Percentiles rank a stretch among this genome's conserved stretches.
phyloP scores from a whole-genome alignment of 2,888 invertebrate species.

The Zygothrica quintamaculata region DNA sequence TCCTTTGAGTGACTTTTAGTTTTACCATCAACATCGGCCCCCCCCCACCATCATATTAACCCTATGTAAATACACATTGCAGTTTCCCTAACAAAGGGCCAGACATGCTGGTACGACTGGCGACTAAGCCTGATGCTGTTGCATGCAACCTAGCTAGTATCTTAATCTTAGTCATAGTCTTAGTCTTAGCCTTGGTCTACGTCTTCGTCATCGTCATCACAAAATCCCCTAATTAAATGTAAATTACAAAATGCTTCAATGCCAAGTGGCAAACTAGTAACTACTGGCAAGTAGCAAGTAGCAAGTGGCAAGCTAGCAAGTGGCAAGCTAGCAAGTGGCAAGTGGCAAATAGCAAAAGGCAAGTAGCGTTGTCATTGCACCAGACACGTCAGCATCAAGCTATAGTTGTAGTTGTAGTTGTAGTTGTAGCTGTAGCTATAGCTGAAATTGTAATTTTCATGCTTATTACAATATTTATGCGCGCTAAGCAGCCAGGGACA shows the following conservation, averaged over 20 bases:
- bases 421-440: slow-evolving; percentile 61
- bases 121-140: not conserved
- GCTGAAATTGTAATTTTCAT: slow-evolving; percentile 76
- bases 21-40: slow-evolving; percentile 20
- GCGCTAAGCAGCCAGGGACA: slow-evolving; percentile 59
- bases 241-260: slow-evolving; percentile 76
- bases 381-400: slow-evolving; percentile 55
- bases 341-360: slow-evolving; percentile 27
- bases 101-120: slow-evolving; percentile 37
- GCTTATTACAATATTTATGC: slow-evolving; percentile 79
- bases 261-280: slow-evolving; percentile 52
- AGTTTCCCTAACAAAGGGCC: slow-evolving; percentile 41
- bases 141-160: not conserved
- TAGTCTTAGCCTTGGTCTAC: slow-evolving; percentile 9
- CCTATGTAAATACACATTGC: slow-evolving; percentile 58
- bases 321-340: slow-evolving; percentile 24
- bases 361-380: slow-evolving; percentile 55
- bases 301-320: slow-evolving; percentile 29
- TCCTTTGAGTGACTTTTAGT: slow-evolving; percentile 68
- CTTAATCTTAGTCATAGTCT: not conserved
- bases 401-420: slow-evolving; percentile 36
- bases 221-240: slow-evolving; percentile 77
- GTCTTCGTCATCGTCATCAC: slow-evolving; percentile 33
- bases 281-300: slow-evolving; percentile 27
- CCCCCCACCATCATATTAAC: no score